phyloP scores from a whole-genome alignment of 2,113 vertebrate genomes.

The Porphyrio hochstetteri region DNA sequence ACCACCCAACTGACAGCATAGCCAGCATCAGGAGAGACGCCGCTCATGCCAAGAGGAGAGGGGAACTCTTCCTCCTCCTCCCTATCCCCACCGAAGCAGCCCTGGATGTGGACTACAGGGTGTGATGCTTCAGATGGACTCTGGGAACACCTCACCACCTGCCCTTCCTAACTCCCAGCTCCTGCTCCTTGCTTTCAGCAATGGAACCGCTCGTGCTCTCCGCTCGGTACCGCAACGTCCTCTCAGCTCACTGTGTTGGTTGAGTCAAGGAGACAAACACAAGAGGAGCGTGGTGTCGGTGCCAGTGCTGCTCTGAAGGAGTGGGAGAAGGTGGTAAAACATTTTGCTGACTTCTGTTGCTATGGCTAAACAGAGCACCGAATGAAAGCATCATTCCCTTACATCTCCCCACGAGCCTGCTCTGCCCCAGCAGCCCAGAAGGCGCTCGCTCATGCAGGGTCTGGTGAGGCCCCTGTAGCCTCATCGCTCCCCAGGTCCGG shows the following conservation, averaged over 20 bases:
- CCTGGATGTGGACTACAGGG: no score
- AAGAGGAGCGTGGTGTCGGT: fast-evolving
- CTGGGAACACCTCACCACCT: background rate
- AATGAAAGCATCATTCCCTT: background rate
- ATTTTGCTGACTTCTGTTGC: background rate
- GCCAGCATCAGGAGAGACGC: background rate
- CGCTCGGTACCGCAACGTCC: fast-evolving
- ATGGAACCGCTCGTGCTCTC: fast-evolving
- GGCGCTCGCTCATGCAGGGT: background rate
- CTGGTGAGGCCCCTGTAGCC: background rate
- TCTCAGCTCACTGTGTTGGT: background rate
- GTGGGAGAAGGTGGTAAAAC: background rate
- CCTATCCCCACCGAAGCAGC: background rate
- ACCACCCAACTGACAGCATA: background rate
- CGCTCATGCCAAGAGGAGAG: background rate
- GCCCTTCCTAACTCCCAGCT: background rate
- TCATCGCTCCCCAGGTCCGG: background rate
- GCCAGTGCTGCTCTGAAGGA: background rate
- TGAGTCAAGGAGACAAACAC: background rate
- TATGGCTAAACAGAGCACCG: background rate
- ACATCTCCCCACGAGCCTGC: background rate
- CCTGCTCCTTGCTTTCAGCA: background rate
- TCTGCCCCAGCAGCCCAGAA: background rate
- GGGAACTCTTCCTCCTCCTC: background rate
- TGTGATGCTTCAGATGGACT: background rate